Evolutionary conservation across 2,888 invertebrate species (phyloP), one percentile per base, ranked within the genome.

Genomic region (Pachliopta kotzebuea): DNA sequence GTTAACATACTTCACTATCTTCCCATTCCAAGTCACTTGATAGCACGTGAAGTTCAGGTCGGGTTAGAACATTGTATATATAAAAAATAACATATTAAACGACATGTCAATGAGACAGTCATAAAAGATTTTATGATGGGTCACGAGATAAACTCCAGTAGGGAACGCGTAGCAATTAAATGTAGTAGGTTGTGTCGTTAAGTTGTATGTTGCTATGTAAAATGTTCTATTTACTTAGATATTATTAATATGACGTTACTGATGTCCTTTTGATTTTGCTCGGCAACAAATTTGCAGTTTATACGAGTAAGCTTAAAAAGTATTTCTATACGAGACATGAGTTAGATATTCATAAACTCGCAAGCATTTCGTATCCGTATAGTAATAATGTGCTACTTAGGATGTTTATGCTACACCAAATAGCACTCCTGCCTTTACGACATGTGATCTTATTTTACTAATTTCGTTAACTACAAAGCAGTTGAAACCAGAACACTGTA

Each of bases 111-210:
- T 45, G 55, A 56, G 23, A 21, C 17, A 55, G 58, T 58, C 54
- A 63, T 63, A 63, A 63, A 63, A 45, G 18, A 20, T 55, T 58
- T 58, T 58, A 63, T 29, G 53, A 45, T 18, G 26, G 63, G 63
- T 58, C 63, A 63, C 14, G 45, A 58, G 63, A 63, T 63, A 59
- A 57, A 58, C 58, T 58, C 29, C n/a, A 29, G 20, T 4, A 60
- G 23, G 54, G 37, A 60, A 53, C 54, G 42, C 42, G 52, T 60
- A 29, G 37, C 37, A 54, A 60, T 11, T 11, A 54, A 55, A 45
- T 45, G 45, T n/a, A 18, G 4, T n/a, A 18, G n/a, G 18, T 18
- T n/a, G n/a, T n/a, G 8, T 45, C 45, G 45, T 45, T 45, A 18
- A 18, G 45, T 45, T n/a, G 4, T n/a, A 6, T 18, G 45, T 45